Evolutionary conservation across 2,113 vertebrate genomes (phyloP).

Genomic region (Prinia subflava): DNA sequence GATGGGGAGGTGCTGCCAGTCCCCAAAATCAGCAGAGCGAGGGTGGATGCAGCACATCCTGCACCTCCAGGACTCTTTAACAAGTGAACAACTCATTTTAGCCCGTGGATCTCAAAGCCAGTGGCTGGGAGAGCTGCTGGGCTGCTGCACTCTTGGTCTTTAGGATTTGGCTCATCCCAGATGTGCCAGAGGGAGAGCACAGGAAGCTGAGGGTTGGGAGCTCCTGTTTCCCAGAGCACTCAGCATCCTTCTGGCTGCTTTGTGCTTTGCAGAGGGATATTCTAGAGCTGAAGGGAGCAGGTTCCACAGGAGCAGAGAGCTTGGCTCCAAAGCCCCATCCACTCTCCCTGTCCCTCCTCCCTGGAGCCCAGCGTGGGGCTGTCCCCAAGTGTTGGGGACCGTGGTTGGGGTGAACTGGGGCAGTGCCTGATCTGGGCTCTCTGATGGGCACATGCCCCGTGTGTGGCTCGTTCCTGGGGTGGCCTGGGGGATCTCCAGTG

Average conservation of each 20-base stretch:
- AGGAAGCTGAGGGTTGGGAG: background rate
- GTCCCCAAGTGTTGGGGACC: background rate
- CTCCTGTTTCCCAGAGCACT: background rate
- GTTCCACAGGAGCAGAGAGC: background rate
- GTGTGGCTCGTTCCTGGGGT: background rate
- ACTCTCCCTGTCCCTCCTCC: background rate
- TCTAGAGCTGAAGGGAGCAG: background rate
- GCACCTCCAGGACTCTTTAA: background rate
- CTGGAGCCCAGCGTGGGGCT: rapidly evolving
- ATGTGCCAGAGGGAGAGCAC: background rate
- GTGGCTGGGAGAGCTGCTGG: background rate
- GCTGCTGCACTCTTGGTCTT: background rate
- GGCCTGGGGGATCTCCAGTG: background rate
- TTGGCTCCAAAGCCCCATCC: background rate
- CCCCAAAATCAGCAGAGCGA: background rate
- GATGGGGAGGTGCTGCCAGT: background rate
- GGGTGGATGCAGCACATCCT: background rate
- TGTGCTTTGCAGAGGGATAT: background rate
- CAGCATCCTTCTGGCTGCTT: background rate
- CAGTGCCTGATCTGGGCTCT: rapidly evolving
- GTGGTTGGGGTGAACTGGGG: background rate
- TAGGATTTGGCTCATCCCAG: background rate
- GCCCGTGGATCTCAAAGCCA: background rate
- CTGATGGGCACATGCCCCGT: rapidly evolving
- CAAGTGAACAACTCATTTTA: rapidly evolving